Evolutionary conservation across 2,797 vertebrate species (phyloP), one percentile per base, ranked within the genome.

Genomic region (Ctenopoma multispine): DNA sequence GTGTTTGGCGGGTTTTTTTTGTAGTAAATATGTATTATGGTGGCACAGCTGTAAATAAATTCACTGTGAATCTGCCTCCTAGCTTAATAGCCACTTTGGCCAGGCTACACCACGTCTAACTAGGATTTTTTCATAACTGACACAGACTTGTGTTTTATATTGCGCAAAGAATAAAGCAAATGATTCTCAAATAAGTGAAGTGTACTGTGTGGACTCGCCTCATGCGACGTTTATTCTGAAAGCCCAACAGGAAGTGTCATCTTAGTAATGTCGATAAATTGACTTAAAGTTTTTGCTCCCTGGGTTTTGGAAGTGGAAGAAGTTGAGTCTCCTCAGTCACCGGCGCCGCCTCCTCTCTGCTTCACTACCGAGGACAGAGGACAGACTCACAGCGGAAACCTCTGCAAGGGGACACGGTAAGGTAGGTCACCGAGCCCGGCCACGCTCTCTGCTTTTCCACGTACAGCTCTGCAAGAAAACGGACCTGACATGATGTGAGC

Each of bases 261-360:
- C 0, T 6, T 7, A 2, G 10, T 0, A 27, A 0, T 17, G 1
- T 2, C 2, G 11, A 2, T 7, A 4, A 6, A 2, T 84, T 80
- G 67, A 73, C 72, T 0, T 0, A 7, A 5, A 1, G 2, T 34
- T 54, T 47, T 3, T 6, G 8, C 54, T 73, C 65, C 57, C 21
- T 49, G 63, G 43, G 6, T 64, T 63, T 29, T 85, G 76, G 60
- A 82, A 60, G 83, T 79, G 59, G 75, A 60, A 83, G 83, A 57
- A 83, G 82, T 81, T 18, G 68, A 86, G 71, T 81, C 78, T 89
- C 77, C 79, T 80, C 87, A 83, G 79, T 82, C 67, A 78, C 83
- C 84, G 84, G 85, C 81, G 60, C 85, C 81, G 78, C 87, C 87
- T 89, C 83, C 87, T 72, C 76, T 84, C 77, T 40, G 59, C 72